Evolutionary conservation across 2,113 vertebrate species (phyloP), one percentile per base, ranked within the genome.

Genomic region (Australoheros scitulus): DNA sequence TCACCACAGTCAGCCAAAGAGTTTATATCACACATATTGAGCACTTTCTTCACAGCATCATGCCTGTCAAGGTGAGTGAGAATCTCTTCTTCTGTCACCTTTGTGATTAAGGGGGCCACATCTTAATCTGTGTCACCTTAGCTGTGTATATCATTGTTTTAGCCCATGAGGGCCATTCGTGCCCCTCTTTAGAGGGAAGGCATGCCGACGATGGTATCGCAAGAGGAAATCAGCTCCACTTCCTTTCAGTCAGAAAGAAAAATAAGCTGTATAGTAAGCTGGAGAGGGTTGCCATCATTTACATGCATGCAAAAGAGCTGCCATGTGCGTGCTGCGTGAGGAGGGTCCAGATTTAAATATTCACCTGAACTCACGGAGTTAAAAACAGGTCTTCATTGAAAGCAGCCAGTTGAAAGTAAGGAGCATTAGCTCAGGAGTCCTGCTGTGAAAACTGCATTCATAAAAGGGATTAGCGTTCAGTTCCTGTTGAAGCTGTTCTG

Each of bases 271-370:
- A 56, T 58, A 24, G 7, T 56, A 11, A 64, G 63, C 76, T 63
- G 52, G 59, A 43, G 2, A 22, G 57, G 24, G 36, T 60, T 64
- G 55, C 79, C n/a, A 20, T 68, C 50, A 5, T 88, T 90, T 88
- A 58, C 90, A 91, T 90, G 58, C 41, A 91, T 91, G 86, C 87
- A 93, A 90, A 92, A 24, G 24, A 77, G 61, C 61, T 52, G 41
- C 57, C 8, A 50, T 20, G 72, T 36, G 56, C 32, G 7, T 18
- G 78, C 9, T 2, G 17, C 38, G 74, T 36, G 41, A 55, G 29
- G 61, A 11, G 47, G 47, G 72, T 29, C 14, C 41, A 55, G 41
- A 65, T 70, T 87, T 74, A 61, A 82, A 87, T 68, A 72, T 78
- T 83, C 32, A 70, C 68, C 76, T 60, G 70, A 79, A 32, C 3